A percentile compares a stretch with the other conserved stretches of the same genome.
phyloP scores from a whole-genome alignment of 2,888 invertebrate genomes.

The Oscheius myriophilus region DNA sequence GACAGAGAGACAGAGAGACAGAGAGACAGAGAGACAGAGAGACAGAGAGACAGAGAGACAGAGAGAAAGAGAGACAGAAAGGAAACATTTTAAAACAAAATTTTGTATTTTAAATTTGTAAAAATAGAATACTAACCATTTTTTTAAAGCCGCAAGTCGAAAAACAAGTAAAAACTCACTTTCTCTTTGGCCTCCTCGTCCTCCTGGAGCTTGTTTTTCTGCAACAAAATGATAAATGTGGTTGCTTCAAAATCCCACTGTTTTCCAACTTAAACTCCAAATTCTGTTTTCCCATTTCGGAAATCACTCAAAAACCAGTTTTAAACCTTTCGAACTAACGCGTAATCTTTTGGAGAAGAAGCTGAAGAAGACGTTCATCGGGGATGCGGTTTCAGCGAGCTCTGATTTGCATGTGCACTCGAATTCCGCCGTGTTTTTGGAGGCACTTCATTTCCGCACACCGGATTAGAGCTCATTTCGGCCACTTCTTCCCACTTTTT shows the following conservation, averaged over 20 bases:
- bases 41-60: constrained; percentile 16
- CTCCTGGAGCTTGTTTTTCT: constrained; percentile 6
- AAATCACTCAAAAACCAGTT: neutral
- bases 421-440: too few relatives aligned
- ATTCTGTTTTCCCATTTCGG: neutral
- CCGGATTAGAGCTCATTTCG: too few relatives aligned
- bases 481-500: too few relatives aligned
- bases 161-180: neutral
- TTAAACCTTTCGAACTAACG: neutral
- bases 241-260: too few relatives aligned
- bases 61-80: neutral
- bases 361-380: constrained; percentile 21
- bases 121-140: neutral
- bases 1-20: constrained; percentile 17
- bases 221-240: too few relatives aligned
- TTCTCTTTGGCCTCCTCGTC: constrained; percentile 15
- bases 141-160: neutral
- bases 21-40: constrained; percentile 12
- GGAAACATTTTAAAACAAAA: too few relatives aligned
- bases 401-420: too few relatives aligned
- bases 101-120: too few relatives aligned
- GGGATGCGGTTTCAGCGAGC: neutral
- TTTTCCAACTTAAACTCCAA: too few relatives aligned
- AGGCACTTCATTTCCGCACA: too few relatives aligned
- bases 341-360: neutral